Conservation (phyloP, 2,113 vertebrate genomes). For the Marmota flaviventris region DNA sequence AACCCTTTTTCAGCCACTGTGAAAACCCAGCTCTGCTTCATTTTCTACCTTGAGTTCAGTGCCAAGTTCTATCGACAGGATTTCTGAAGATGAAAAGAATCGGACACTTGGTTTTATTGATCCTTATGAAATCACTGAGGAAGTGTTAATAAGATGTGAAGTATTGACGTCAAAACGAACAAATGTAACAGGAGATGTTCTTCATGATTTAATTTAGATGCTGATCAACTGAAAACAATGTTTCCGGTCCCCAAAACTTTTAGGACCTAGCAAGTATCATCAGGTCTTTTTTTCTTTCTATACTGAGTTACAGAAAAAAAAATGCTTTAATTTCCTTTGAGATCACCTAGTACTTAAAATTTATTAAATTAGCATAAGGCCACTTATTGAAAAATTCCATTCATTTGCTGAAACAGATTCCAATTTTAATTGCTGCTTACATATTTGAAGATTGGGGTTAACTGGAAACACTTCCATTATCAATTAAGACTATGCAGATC, state of each 20-base stretch:
- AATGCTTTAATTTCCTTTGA: slow-evolving; percentile 2
- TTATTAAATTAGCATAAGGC: background rate
- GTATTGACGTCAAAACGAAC: slow-evolving; percentile 56
- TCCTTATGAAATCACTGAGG: slow-evolving; percentile 53
- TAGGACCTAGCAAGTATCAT: background rate
- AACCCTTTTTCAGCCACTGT: background rate
- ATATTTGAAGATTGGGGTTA: background rate
- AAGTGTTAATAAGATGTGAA: slow-evolving; percentile 62
- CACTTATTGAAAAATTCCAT: background rate
- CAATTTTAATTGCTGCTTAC: background rate
- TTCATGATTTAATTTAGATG: slow-evolving; percentile 61
- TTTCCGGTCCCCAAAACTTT: background rate
- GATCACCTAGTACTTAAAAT: background rate
- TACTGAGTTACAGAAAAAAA: background rate
- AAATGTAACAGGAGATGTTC: slow-evolving; percentile 60
- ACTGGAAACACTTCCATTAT: background rate
- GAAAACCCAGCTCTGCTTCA: slow-evolving; percentile 8
- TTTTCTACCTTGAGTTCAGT: background rate
- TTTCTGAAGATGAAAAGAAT: slow-evolving; percentile 55
- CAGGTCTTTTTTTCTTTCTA: background rate
- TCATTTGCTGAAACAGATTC: slow-evolving; percentile 45
- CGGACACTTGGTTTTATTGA: slow-evolving; percentile 39
- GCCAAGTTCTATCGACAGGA: background rate
- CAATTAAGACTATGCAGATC: slow-evolving; percentile 28
- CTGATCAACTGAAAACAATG: slow-evolving; percentile 28